These are phyloP conservation scores for Colinus virginianus DNA, from an alignment of 2,113 vertebrate species.

Conservation along the genomic window DNA sequence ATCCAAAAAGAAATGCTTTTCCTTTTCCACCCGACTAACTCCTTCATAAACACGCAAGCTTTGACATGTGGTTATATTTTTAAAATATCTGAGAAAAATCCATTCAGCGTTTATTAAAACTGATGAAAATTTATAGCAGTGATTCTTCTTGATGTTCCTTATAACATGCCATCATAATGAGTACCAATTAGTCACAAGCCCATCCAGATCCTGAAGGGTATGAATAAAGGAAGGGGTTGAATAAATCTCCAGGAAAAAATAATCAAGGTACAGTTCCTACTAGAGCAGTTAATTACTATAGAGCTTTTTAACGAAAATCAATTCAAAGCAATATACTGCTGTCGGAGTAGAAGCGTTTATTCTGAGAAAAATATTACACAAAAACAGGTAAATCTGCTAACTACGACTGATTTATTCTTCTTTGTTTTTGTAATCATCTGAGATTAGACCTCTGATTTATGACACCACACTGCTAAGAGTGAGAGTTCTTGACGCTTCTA, in stretches of 20 bases:
- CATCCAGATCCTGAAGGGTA: neutral
- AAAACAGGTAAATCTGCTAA: conserved; percentile 22
- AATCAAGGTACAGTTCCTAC: neutral
- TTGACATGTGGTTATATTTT: neutral
- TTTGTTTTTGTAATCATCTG: neutral
- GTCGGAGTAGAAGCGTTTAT: neutral
- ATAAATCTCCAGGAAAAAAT: neutral
- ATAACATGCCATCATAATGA: neutral
- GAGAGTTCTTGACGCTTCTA: neutral
- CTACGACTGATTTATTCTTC: neutral
- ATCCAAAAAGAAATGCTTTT: neutral
- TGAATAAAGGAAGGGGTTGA: neutral
- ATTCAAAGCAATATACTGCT: conserved; percentile 8
- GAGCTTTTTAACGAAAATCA: conserved; percentile 22
- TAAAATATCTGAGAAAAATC: neutral
- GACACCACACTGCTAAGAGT: neutral
- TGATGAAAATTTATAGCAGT: neutral
- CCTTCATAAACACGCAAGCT: neutral
- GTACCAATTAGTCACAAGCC: conserved; percentile 1
- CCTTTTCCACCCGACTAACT: neutral
- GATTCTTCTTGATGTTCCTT: neutral
- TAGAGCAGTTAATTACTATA: neutral
- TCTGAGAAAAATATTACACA: neutral
- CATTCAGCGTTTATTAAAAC: neutral
- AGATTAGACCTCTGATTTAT: conserved; percentile 22